Base-by-base conservation (phyloP, 1,140 invertebrate genomes). In the Drosophila kanapiae region DNA sequence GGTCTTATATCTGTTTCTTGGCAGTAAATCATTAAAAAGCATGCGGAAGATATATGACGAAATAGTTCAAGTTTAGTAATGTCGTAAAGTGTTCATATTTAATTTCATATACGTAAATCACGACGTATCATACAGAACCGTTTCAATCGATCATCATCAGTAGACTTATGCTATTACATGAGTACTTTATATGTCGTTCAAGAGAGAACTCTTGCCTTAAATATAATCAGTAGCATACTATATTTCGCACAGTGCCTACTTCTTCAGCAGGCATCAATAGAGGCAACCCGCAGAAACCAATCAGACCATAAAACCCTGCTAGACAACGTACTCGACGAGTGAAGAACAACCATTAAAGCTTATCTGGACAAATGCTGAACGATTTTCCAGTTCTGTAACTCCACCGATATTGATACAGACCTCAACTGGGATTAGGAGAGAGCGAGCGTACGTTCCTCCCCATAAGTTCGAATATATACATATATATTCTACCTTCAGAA, bases 371-470 rank as follows among this genome's bases (percentile, higher is more conserved):
- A 80, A 67, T 68, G 64, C 53, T 43, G 45, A 62, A 47, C 69
- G 38, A 72, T 80, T 77, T 72, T 40, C 57, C 57, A 42, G 40
- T 45, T 56, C 35, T 29, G 54, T 58, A 71, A 57, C 59, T 79
- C 61, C 57, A 43, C 45, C 43, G 49, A 68, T 86, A 80, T 90
- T 90, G 70, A 85, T 90, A 77, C 49, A 90, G 85, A 90, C 85
- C 85, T 90, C 85, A 90, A 90, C 78, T 74, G 75, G 85, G 85
- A 90, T 90, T 90, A 90, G 60, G 63, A 45, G 40, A 76, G 78
- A 23, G 51, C 38, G 23, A 76, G 80, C 75, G 78, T 70, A 33
- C 11, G 42, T 51, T 38, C 67, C 67, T 43, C 6, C 47, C 51
- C 31, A 38, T 13, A 42, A 42, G 40, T 35, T 65, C 18, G 31